A percentile compares a stretch with the other conserved stretches of the same genome.
Conservation (phyloP, 2,113 vertebrate genomes). For the Nicator chloris region DNA sequence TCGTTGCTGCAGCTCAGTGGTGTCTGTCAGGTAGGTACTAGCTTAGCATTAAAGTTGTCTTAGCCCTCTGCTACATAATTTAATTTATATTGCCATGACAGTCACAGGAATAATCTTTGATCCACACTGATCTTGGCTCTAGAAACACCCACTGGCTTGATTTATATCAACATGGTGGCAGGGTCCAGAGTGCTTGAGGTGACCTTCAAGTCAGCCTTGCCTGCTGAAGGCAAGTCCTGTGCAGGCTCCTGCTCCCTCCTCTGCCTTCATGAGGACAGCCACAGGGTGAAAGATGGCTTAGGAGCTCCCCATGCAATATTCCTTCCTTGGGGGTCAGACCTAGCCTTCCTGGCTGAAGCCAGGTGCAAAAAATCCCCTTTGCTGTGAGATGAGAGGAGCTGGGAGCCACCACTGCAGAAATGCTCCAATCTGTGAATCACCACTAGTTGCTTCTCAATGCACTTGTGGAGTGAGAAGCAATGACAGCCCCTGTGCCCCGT, state of each 20-base stretch:
- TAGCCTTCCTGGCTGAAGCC: not conserved
- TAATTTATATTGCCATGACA: not conserved
- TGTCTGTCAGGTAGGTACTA: not conserved
- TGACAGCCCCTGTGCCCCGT: not conserved
- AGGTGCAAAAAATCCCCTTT: not conserved
- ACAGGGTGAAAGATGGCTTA: not conserved
- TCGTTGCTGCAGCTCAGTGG: not conserved
- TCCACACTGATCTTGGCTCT: not conserved
- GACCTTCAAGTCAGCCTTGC: not conserved
- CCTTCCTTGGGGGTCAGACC: not conserved
- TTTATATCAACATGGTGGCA: not conserved
- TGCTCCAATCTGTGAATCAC: not conserved
- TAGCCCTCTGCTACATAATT: not conserved
- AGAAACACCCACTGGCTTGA: not conserved
- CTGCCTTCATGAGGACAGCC: not conserved
- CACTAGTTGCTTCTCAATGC: rapidly evolving
- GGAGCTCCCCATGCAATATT: not conserved
- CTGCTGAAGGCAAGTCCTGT: not conserved
- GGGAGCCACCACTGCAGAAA: not conserved
- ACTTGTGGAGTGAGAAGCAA: not conserved
- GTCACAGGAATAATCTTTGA: not conserved
- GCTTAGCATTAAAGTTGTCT: not conserved
- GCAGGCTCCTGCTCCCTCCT: not conserved
- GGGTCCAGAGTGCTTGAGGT: rapidly evolving
- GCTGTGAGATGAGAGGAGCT: not conserved